Base-by-base conservation (phyloP, 2,797 vertebrate genomes). In the Sebastes vulpes region DNA sequence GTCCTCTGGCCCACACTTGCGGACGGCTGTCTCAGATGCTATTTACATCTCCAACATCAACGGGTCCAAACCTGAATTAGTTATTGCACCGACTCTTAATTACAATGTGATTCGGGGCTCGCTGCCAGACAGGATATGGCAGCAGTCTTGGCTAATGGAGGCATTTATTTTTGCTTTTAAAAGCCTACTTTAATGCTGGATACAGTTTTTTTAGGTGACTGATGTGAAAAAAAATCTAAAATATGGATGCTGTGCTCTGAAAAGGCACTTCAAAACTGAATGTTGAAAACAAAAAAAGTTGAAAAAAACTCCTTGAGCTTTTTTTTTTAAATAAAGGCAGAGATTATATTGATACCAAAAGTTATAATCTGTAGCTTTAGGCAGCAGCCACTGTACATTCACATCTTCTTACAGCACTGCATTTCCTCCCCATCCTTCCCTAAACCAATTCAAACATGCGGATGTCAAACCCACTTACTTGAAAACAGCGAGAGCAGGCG, bases 381-480 rank as follows among this genome's bases (percentile, higher is more conserved):
- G 86, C 68, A n/a, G 54, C 73, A 5, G 38, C 54, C 32, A 42
- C 72, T 64, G 60, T 84, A 73, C 68, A 75, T 68, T 71, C 46
- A 48, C 35, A 64, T 80, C 81, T 89, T 79, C 42, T 21, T 59
- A 52, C 53, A 74, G 60, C 63, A 9, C 31, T 54, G 26, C 60
- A 14, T 75, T 65, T 46, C 65, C 1, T 4, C 12, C 3, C 29
- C 25, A 2, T 74, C 72, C 66, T 65, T 65, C 57, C 78, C 54
- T 42, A 83, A 89, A 86, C 77, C 65, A 82, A 74, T 77, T 83
- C 67, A 66, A 82, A 82, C 70, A 76, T 23, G 28, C 14, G 25
- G 42, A 56, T 83, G 91, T 90, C 87, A 88, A 72, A 82, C 20
- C 70, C 58, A 66, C 68, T 91, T 89, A 67, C 68, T 65, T 28